These are phyloP conservation scores for Psittacus erithacus DNA, from an alignment of 2,113 vertebrate species.

Conservation along the genomic window DNA sequence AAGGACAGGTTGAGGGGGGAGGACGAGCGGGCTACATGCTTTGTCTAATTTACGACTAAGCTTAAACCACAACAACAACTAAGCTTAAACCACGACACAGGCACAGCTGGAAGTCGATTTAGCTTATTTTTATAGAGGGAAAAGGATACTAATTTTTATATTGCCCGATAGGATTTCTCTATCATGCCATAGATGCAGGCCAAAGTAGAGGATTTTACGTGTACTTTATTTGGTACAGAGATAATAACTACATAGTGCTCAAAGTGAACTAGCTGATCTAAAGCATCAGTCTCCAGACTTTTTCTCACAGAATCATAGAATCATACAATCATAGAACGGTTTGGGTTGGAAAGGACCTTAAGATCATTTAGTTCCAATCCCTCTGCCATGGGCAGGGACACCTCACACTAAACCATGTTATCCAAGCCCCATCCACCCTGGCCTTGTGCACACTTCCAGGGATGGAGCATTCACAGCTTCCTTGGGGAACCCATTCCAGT, in stretches of 20 bases:
- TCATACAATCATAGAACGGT: neutral
- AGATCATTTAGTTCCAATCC: neutral
- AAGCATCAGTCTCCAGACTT: neutral
- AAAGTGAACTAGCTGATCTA: neutral
- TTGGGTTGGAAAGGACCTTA: neutral
- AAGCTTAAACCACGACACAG: too few species aligned
- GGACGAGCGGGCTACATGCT: too few species aligned
- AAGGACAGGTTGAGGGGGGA: too few species aligned
- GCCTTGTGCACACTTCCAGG: neutral
- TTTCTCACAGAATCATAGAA: neutral
- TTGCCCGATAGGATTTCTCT: neutral
- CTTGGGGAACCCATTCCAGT: neutral
- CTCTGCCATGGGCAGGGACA: neutral
- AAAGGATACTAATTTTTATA: neutral
- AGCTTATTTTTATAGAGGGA: neutral
- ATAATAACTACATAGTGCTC: neutral
- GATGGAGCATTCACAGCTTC: neutral
- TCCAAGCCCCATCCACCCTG: neutral
- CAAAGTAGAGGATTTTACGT: neutral
- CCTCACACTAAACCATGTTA: neutral
- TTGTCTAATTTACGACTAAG: too few species aligned
- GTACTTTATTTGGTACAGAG: neutral
- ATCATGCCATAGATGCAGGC: neutral
- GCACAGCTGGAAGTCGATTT: neutral
- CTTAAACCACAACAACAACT: too few species aligned